phyloP scores from a whole-genome alignment of 2,797 vertebrate genomes.

The Spea hammondii region DNA sequence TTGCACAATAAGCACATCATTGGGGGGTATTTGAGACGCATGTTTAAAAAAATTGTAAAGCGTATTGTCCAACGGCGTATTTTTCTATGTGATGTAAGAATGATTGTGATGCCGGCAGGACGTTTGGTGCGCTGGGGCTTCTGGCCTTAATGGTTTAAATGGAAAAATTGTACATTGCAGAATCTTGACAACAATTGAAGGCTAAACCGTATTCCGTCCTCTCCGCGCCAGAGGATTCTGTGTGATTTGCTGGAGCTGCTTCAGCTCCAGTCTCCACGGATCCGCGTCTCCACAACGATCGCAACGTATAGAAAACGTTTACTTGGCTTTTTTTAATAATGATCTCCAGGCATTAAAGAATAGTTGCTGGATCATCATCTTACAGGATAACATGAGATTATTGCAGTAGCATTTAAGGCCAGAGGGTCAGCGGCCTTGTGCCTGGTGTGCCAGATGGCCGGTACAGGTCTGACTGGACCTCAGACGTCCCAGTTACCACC shows the following conservation, averaged over 20 bases:
- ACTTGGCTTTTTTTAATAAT: conserved; percentile 41
- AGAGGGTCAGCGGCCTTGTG: too few species aligned
- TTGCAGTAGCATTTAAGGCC: background rate
- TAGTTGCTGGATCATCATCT: conserved; percentile 33
- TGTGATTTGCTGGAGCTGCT: conserved; percentile 35
- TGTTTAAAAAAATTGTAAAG: too few species aligned
- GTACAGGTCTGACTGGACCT: too few species aligned
- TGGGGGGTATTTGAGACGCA: too few species aligned
- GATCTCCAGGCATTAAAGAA: conserved; percentile 26
- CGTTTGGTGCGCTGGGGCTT: too few species aligned
- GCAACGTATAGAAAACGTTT: conserved; percentile 35
- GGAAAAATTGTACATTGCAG: background rate
- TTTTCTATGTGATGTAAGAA: too few species aligned
- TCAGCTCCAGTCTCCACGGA: conserved; percentile 31
- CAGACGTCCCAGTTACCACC: too few species aligned
- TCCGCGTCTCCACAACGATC: background rate
- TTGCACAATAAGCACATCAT: too few species aligned
- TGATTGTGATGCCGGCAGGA: too few species aligned
- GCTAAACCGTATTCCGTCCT: conserved; percentile 9
- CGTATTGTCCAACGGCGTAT: too few species aligned
- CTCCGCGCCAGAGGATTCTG: conserved; percentile 12
- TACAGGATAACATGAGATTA: conserved; percentile 13
- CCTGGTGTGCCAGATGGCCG: too few species aligned
- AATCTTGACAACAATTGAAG: conserved; percentile 8
- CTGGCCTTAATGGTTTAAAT: too few species aligned